Base-by-base conservation (phyloP, 2,797 vertebrate genomes). In the Lerista edwardsae region DNA sequence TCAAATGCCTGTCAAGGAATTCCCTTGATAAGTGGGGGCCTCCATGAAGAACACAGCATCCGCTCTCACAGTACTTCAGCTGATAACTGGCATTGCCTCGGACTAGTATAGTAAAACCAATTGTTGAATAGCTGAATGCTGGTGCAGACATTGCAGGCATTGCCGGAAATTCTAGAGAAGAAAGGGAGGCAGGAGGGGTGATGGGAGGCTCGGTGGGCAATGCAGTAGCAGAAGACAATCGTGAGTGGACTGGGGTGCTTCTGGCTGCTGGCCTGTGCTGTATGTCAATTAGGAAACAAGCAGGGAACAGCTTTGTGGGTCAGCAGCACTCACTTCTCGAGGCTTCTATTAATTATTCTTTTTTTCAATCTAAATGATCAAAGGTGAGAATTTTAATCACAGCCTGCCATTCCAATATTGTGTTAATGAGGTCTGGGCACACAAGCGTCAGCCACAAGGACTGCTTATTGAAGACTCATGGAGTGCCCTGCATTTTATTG, bases 381-480 rank as follows among this genome's bases (percentile, higher is more conserved):
- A 76, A 41, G 17, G 67, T 72, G 80, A 77, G 31, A 27, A 62
- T 68, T 36, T 77, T 80, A 76, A 82, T 90, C 31, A 39, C 31
- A 51, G 87, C 14, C 34, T 64, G 73, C 51, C 47, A 55, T 51
- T 83, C 73, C 47, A 57, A 39, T 84, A 25, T 67, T 65, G 31
- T 75, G 15, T 79, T 85, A 90, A 29, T 89, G 77, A 51, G 59
- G 19, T 36, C 68, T 64, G 69, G 67, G 47, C 6, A 64, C 14
- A 67, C 29, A 85, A 79, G 19, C 36, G 84, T 55, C 86, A 90
- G 69, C 80, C 84, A 36, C 47, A 87, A 86, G 75, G 82, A 34
- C 82, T 87, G 88, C 67, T 51, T 65, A 87, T 87, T 36, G 25
- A 85, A 19, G 25, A 91, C 67, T 65, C 84, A 82, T 65, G 34